phyloP scores from a whole-genome alignment of 1,140 invertebrate genomes.

The Aethina tumida region DNA sequence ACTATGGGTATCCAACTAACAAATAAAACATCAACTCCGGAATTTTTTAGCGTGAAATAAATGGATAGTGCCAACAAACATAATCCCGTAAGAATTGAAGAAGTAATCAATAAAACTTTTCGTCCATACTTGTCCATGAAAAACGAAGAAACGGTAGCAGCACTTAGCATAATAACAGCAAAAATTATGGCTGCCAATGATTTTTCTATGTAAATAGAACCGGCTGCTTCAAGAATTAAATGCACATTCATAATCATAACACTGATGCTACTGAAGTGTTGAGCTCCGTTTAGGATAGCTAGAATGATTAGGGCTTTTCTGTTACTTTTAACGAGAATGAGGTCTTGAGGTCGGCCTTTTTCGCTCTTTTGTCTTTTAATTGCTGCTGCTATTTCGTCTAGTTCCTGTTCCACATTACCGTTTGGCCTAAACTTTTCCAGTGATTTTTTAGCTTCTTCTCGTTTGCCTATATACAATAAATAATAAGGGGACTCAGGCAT shows the following conservation, averaged over 20 bases:
- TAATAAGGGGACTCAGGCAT: constrained; percentile 14
- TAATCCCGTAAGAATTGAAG: constrained; percentile 19
- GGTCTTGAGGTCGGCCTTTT: constrained; percentile 19
- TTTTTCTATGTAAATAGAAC: constrained; percentile 17
- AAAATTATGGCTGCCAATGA: constrained; percentile 25
- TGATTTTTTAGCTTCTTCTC: constrained; percentile 38
- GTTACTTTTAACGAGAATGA: constrained; percentile 23
- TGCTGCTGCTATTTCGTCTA: constrained; percentile 31
- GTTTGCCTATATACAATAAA: constrained; percentile 22
- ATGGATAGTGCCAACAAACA: constrained; percentile 21
- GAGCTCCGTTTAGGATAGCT: constrained; percentile 43
- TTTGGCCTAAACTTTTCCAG: constrained; percentile 31
- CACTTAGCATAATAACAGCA: constrained; percentile 23
- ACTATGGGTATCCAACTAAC: constrained; percentile 24
- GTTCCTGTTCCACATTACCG: constrained; percentile 37
- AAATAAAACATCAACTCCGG: constrained; percentile 12
- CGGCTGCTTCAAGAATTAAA: constrained; percentile 22
- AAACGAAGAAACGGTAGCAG: constrained; percentile 16
- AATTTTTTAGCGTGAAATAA: constrained; percentile 27
- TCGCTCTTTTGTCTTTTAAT: constrained; percentile 23
- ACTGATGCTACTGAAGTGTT: constrained; percentile 40
- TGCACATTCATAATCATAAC: constrained; percentile 26
- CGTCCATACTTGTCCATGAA: constrained; percentile 27
- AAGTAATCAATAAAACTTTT: constrained; percentile 23
- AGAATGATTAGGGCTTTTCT: constrained; percentile 23